Conservation (phyloP, 2,888 invertebrate genomes). For the Koerneria pararmatus region DNA sequence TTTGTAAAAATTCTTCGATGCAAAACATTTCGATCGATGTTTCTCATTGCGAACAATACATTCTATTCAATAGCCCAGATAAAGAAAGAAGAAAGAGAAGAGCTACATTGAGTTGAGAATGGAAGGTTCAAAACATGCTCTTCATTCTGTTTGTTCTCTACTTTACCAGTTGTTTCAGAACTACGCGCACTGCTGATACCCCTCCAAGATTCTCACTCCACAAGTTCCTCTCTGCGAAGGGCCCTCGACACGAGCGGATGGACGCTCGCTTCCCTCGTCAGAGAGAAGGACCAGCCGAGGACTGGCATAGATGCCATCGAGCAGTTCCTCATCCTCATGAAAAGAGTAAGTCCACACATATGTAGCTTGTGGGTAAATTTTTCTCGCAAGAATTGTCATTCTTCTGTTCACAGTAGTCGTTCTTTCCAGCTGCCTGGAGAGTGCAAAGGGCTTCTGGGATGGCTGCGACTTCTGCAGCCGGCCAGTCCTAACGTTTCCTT, state of each 20-base stretch:
- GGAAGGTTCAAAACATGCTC: not conserved
- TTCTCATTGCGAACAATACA: too few relatives aligned
- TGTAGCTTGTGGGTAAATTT: not conserved
- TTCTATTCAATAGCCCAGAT: too few relatives aligned
- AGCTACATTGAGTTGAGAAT: too few relatives aligned
- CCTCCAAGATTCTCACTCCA: constrained; percentile 25
- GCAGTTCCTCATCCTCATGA: constrained; percentile 80
- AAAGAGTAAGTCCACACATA: constrained; percentile 64
- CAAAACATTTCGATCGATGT: too few relatives aligned
- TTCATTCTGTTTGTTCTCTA: not conserved
- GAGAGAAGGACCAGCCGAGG: constrained; percentile 61
- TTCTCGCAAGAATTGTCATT: not conserved
- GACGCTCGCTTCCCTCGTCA: constrained; percentile 71
- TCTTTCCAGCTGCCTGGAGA: constrained; percentile 56
- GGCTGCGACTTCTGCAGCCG: constrained; percentile 21
- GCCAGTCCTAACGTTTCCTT: constrained; percentile 18
- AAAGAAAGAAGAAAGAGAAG: too few relatives aligned
- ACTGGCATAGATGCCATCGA: constrained; percentile 69
- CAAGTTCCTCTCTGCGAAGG: constrained; percentile 66
- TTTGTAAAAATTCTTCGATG: too few relatives aligned
- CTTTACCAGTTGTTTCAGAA: constrained; percentile 23
- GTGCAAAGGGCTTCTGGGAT: constrained; percentile 61
- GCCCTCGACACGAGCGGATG: constrained; percentile 76
- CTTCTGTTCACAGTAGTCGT: too few relatives aligned
- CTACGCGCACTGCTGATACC: constrained; percentile 29